A percentile compares a stretch with the other conserved stretches of the same genome.
phyloP scores from a whole-genome alignment of 1,140 invertebrate genomes.

The Drosophila punjabiensis region DNA sequence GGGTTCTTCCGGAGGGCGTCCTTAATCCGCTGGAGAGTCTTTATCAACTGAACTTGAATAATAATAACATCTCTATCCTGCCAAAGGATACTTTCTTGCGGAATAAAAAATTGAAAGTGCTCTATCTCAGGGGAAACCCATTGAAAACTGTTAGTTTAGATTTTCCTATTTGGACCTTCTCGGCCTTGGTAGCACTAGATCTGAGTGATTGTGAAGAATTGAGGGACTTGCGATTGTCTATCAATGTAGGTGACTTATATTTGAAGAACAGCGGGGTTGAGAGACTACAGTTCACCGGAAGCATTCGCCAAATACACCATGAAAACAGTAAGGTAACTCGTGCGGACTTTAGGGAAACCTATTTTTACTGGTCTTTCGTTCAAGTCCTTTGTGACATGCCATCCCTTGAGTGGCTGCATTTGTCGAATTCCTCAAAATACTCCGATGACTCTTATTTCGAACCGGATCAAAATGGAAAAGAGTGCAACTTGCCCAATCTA shows the following conservation, averaged over 20 bases:
- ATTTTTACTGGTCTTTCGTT: rapidly evolving
- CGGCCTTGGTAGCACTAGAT: neutral
- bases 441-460: neutral
- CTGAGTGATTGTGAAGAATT: neutral
- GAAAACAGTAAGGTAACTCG: neutral
- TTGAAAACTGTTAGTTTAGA: neutral
- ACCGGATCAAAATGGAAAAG: neutral
- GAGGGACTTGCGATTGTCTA: neutral
- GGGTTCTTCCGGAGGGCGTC: neutral
- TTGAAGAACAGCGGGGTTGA: neutral
- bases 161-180: neutral
- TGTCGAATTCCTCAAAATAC: neutral
- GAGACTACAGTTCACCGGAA: neutral
- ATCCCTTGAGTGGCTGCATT: neutral
- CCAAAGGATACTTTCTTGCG: neutral
- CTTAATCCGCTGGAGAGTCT: neutral
- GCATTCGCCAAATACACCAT: neutral
- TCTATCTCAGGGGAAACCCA: neutral
- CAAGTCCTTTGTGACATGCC: neutral
- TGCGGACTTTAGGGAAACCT: neutral
- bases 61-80: neutral
- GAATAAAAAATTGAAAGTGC: neutral
- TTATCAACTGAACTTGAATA: neutral
- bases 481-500: neutral
- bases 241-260: neutral